Evolutionary conservation across 2,797 vertebrate genomes (phyloP), one percentile per base, ranked within the genome.

Genomic region (Coendou prehensilis): DNA sequence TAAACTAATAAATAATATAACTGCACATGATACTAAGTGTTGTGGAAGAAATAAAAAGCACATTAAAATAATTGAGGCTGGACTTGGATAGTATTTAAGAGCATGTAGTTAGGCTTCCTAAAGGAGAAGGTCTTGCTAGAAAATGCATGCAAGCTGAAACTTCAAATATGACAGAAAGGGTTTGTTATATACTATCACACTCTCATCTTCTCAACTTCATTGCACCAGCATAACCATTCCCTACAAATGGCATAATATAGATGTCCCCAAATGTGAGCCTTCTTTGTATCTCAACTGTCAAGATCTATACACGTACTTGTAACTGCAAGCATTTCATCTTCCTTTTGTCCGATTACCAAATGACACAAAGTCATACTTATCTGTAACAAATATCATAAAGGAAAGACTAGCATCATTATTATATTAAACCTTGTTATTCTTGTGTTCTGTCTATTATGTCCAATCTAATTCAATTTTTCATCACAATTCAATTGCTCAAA

Each of bases 1-100:
- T 67, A 71, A 91, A 57, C n/a, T 50, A 75, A 75, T 71, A 93
- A 63, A 54, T 41, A 20, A 63, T 89, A 61, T 90, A 47, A 69
- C 28, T 92, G 1, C 41, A 67, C 0, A 13, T 15, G 11, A 18
- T 37, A 20, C 1, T 57, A 59, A 75, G 2, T 54, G 3, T 56
- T 52, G 6, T 54, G 30, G 71, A 81, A 30, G 61, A 96, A 91
- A 45, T 8, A 50, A 88, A 41, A 6, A 30, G 26, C 45, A 11
- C 54, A 6, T 20, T 63, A 8, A 88, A 30, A 10, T 93, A 20
- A 9, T 13, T 41, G 64, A n/a, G 18, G 13, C 2, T 85, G 37
- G 30, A 13, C 23, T 54, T 80, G 22, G 4, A 28, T 20, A 57
- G 22, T 17, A 20, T 79, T 6, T 6, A 41, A 37, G 30, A 45